phyloP scores from a whole-genome alignment of 2,113 vertebrate genomes.

The Entelurus aequoreus region DNA sequence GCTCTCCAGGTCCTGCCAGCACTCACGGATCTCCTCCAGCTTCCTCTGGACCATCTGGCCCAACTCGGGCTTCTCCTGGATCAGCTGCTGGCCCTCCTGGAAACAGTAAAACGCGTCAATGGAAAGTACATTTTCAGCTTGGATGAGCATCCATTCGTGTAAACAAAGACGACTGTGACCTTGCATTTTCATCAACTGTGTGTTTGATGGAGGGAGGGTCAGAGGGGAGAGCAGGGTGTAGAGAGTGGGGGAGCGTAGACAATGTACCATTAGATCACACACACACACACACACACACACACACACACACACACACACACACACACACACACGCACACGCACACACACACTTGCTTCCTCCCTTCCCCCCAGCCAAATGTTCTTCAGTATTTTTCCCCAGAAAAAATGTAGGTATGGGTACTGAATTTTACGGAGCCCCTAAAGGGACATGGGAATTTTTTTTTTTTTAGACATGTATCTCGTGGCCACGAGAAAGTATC shows the following conservation, averaged over 20 bases:
- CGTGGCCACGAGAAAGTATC: too few relatives aligned
- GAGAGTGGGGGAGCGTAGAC: not conserved
- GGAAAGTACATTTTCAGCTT: not conserved
- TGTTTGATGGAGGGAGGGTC: not conserved
- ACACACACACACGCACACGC: not conserved
- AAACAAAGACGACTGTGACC: not conserved
- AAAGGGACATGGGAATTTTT: too few relatives aligned
- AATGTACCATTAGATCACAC: conserved; percentile 2
- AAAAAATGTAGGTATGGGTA: not conserved
- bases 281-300: not conserved
- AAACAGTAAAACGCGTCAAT: not conserved
- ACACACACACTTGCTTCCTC: not conserved
- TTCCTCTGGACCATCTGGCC: conserved; percentile 77
- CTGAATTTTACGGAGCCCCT: too few relatives aligned
- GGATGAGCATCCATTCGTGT: too few relatives aligned
- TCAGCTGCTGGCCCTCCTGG: conserved; percentile 86
- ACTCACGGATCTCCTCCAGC: conserved; percentile 83
- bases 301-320: not conserved
- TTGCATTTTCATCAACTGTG: not conserved
- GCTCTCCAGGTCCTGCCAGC: conserved; percentile 86
- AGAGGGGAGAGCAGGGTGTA: not conserved
- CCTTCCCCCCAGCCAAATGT: conserved; percentile 6
- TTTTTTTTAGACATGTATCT: too few relatives aligned
- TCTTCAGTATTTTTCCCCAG: not conserved
- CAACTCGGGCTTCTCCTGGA: conserved; percentile 87